Base-by-base conservation (phyloP, 2,888 invertebrate genomes). In the Meghimatium bilineatum region DNA sequence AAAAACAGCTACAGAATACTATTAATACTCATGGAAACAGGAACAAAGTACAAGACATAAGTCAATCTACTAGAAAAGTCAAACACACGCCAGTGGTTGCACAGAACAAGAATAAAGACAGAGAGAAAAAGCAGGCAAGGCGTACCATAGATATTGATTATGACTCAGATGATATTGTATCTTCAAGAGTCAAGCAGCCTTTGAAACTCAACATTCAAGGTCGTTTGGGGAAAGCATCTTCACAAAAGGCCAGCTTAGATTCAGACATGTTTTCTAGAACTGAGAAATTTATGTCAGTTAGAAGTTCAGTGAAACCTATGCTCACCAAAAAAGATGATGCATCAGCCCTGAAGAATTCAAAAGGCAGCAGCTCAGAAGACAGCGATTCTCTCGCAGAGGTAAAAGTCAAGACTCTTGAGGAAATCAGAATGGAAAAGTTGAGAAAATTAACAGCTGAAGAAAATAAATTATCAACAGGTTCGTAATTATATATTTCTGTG, bases 381-480 rank as follows among this genome's bases (percentile, higher is more conserved):
- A 66, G 80, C 10, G 81, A 80, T 34, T 34, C 83, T 34, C 86
- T 87, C 26, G 85, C 82, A n/a, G 87, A 87, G 49, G 82, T 89
- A 23, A 88, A 88, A 76, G 86, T 91, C 14, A 90, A 90, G 82
- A 88, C 90, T 26, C 79, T 91, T 44, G 90, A 90, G 79, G 89
- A 91, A 56, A 90, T 90, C 49, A 88, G 88, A 75, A 86, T 88
- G 82, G 90, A 90, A 84, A 88, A 89, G 79, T 89, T 89, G 36
- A 81, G 49, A 49, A 86, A 86, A 38, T 8, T 66, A 8, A 14
- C 29, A 26, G 72, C 49, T 72, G n/a, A 49, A n/a, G 90, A 90
- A 79, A 87, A 88, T 76, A 75, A 49, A 60, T 1, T 1, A 6
- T 20, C 29, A 17, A 60, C 34, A 78, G 71, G 83, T 83, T 36